These are phyloP conservation scores for Mycalesis mineus DNA, from an alignment of 2,888 invertebrate species.

Conservation along the genomic window DNA sequence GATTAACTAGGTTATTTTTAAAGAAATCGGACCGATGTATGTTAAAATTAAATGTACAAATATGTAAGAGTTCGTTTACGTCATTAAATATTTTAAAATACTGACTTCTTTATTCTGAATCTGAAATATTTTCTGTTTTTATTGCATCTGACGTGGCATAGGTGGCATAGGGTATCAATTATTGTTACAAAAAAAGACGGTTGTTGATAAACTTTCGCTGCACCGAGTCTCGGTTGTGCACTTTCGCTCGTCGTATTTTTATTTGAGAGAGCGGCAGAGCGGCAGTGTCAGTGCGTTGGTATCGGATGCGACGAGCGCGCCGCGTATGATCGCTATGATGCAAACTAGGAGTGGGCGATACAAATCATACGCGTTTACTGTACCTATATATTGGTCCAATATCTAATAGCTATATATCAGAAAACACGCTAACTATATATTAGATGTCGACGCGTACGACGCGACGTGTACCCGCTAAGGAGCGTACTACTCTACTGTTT, in stretches of 20 bases:
- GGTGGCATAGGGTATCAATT: background rate
- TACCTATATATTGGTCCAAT: no score
- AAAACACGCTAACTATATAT: no score
- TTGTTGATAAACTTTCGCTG: constrained; percentile 58
- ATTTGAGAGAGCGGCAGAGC: constrained; percentile 24
- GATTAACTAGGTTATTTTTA: no score
- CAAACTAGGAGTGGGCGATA: no score
- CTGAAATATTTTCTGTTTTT: background rate
- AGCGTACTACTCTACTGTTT: no score
- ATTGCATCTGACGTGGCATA: constrained; percentile 21
- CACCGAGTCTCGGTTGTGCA: constrained; percentile 37
- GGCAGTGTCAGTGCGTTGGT: constrained; percentile 27
- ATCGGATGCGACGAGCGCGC: constrained; percentile 32
- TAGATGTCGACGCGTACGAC: no score
- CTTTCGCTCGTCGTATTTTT: constrained; percentile 52
- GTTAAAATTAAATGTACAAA: no score
- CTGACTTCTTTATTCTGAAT: background rate
- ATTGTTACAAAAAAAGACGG: constrained; percentile 27
- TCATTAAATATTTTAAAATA: background rate
- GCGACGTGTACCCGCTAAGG: no score
- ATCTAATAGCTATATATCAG: no score
- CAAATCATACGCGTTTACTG: no score
- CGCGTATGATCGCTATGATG: constrained; percentile 36
- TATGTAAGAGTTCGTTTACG: no score
- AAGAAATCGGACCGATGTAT: no score